These are phyloP conservation scores for Sarcophaga rosellei DNA, from an alignment of 2,888 invertebrate species.

Conservation along the genomic window DNA sequence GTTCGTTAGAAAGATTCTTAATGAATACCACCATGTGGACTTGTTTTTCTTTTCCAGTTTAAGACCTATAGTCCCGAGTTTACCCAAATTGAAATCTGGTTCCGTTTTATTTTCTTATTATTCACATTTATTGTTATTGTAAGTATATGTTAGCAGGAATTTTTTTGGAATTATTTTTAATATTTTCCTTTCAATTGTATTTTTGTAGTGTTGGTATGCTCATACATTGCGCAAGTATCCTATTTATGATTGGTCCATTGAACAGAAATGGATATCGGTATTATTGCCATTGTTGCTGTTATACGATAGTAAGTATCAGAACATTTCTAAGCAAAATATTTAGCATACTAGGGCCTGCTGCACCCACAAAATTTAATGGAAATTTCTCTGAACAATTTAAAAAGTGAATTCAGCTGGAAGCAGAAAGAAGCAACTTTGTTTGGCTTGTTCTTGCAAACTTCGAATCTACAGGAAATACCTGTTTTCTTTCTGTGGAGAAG, in stretches of 20 bases:
- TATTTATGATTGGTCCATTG: constrained; percentile 97
- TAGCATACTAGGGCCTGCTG: no score
- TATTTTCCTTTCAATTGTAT: constrained; percentile 65
- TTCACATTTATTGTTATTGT: constrained; percentile 93
- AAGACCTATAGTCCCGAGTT: constrained; percentile 98
- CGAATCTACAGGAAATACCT: no score
- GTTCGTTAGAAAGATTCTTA: not conserved
- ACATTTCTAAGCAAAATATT: no score
- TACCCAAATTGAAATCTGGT: constrained; percentile 98
- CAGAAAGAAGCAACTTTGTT: no score
- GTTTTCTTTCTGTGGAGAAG: no score
- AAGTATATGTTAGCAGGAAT: constrained; percentile 79
- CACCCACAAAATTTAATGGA: no score
- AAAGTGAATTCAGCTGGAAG: no score
- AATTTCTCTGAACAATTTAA: no score
- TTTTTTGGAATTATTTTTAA: not conserved
- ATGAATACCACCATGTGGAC: not conserved
- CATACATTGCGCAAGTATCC: constrained; percentile 93
- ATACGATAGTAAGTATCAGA: constrained; percentile 91
- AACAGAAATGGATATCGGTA: constrained; percentile 97
- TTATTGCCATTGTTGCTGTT: constrained; percentile 92
- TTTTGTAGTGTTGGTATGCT: constrained; percentile 94
- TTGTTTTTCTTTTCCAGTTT: constrained; percentile 85
- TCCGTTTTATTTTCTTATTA: constrained; percentile 94
- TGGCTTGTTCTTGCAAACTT: no score